A percentile compares a stretch with the other conserved stretches of the same genome.
These are phyloP conservation scores for Dromococcyx pavoninus DNA, from an alignment of 2,797 vertebrate species.

Conservation along the genomic window DNA sequence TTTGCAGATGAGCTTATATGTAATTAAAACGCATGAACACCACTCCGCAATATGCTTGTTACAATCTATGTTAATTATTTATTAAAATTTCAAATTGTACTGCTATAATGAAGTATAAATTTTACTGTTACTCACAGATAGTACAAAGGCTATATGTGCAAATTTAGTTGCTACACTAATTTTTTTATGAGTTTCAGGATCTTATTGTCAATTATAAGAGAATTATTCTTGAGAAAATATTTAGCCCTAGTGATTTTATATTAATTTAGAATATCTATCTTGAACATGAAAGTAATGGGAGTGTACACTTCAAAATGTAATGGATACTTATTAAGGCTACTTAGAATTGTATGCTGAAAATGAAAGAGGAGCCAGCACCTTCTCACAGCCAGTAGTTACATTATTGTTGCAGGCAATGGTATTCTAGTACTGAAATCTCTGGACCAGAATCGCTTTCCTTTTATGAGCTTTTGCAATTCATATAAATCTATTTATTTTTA, in stretches of 20 bases:
- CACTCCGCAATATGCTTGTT: background rate
- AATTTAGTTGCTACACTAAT: background rate
- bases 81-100: background rate
- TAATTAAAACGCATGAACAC: constrained; percentile 32
- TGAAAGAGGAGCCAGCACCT: background rate
- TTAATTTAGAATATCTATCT: background rate
- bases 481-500: background rate
- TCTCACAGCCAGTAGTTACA: background rate
- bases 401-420: background rate
- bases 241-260: background rate
- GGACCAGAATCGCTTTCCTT: background rate
- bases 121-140: background rate
- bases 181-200: background rate
- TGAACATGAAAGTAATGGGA: background rate
- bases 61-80: constrained; percentile 42
- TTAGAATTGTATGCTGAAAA: background rate
- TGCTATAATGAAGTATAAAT: constrained; percentile 26
- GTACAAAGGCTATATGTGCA: background rate
- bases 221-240: background rate
- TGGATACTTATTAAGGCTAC: background rate
- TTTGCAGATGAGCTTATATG: constrained; percentile 18
- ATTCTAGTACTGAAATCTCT: background rate
- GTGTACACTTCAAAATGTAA: background rate
- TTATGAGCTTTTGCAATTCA: background rate
- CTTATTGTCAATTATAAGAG: background rate